Evolutionary conservation across 1,140 invertebrate species (phyloP).

Genomic region (Stegodyphus mimosarum): DNA sequence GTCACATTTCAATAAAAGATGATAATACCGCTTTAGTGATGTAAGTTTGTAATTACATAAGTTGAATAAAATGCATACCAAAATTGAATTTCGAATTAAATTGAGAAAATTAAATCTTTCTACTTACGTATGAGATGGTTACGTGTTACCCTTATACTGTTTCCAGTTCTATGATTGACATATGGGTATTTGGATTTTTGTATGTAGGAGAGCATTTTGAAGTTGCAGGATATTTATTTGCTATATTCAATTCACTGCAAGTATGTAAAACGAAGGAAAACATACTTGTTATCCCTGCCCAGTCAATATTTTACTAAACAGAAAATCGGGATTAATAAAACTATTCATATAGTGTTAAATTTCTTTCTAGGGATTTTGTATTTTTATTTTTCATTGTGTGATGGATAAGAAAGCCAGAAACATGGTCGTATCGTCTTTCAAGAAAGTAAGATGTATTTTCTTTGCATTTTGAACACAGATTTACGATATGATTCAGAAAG

Average conservation of each 20-base stretch:
- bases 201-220: slow-evolving; percentile 23
- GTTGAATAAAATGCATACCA: no score
- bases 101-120: no score
- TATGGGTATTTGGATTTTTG: slow-evolving; percentile 49
- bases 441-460: slow-evolving; percentile 24
- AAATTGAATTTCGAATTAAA: no score
- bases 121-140: slow-evolving; percentile 18
- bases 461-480: not conserved
- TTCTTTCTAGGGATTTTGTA: slow-evolving; percentile 35
- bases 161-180: slow-evolving; percentile 41
- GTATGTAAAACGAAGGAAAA: not conserved
- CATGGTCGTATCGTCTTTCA: slow-evolving; percentile 32
- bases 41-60: slow-evolving; percentile 12
- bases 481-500: no score
- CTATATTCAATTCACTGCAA: slow-evolving; percentile 37
- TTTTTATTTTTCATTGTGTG: slow-evolving; percentile 42
- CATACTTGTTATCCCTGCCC: no score
- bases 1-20: slow-evolving; percentile 42
- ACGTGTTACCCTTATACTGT: slow-evolving; percentile 38
- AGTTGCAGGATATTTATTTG: slow-evolving; percentile 24
- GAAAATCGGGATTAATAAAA: no score
- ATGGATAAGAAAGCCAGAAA: slow-evolving; percentile 51
- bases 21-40: slow-evolving; percentile 37
- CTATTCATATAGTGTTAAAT: no score
- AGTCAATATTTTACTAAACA: no score